A percentile compares a stretch with the other conserved stretches of the same genome.
Evolutionary conservation across 2,888 invertebrate genomes (phyloP).

Genomic region (Gastrophysa polygoni): DNA sequence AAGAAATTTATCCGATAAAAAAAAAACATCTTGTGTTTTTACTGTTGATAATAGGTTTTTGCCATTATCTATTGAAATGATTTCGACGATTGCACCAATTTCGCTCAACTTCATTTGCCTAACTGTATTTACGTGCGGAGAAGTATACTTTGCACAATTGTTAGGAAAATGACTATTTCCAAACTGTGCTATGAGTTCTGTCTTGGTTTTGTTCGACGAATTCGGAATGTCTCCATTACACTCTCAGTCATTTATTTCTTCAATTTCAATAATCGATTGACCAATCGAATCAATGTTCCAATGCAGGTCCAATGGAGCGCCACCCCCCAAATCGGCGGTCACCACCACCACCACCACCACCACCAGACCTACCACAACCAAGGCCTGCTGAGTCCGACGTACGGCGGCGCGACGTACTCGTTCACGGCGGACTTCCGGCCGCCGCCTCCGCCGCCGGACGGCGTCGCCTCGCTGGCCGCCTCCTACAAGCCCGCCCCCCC

Average conservation of each 20-base stretch:
- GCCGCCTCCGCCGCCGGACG: conserved; percentile 57
- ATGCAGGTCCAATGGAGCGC: conserved; percentile 77
- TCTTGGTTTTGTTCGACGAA: no score
- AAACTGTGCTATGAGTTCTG: no score
- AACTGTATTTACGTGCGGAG: no score
- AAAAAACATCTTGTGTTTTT: no score
- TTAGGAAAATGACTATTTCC: no score
- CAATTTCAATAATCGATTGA: neutral
- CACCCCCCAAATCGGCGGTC: conserved; percentile 65
- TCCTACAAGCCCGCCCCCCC: conserved; percentile 65
- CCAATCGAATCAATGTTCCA: conserved; percentile 5
- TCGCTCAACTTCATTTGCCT: no score
- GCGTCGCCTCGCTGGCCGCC: conserved; percentile 61
- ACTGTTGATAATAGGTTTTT: no score
- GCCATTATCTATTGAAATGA: no score
- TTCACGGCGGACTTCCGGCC: conserved; percentile 83
- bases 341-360: conserved; percentile 65
- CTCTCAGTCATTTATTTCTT: neutral
- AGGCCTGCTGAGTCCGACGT: conserved; percentile 70
- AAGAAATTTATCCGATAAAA: no score
- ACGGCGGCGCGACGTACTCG: conserved; percentile 77
- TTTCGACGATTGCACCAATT: no score
- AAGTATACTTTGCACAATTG: no score
- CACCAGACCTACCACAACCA: conserved; percentile 64
- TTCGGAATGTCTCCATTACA: neutral